Conservation (phyloP, 2,797 vertebrate genomes). For the Esox lucius region DNA sequence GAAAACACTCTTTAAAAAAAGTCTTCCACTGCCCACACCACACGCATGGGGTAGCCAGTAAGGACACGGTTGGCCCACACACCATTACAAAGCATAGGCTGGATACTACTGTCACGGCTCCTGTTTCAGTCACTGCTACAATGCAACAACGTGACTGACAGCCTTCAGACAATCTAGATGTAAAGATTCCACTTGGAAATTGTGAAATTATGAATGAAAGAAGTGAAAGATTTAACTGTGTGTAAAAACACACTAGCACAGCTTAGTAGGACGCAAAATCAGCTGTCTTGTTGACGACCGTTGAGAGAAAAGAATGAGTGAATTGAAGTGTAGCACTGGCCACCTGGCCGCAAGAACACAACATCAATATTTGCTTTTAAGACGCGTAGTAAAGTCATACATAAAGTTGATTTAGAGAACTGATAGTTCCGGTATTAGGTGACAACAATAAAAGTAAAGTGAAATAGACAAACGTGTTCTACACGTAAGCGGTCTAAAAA, state of each 20-base stretch:
- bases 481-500: not conserved
- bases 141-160: not conserved
- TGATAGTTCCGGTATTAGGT: not conserved
- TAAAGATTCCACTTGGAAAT: not conserved
- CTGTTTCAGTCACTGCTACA: not conserved
- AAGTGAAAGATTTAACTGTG: not conserved
- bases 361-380: not conserved
- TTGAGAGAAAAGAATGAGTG: slow-evolving; percentile 25
- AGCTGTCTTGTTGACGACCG: slow-evolving; percentile 12
- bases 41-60: not conserved
- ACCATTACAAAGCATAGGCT: not conserved
- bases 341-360: not conserved
- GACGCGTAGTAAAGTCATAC: not conserved
- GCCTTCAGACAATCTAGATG: not conserved
- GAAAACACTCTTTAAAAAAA: not conserved
- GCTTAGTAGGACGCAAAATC: not conserved
- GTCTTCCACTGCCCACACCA: not conserved
- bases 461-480: slow-evolving; percentile 4
- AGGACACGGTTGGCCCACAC: not conserved
- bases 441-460: not conserved
- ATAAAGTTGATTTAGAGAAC: not conserved
- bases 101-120: not conserved
- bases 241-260: not conserved
- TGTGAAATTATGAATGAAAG: not conserved
- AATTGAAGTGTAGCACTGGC: not conserved